Conservation (phyloP, 2,113 vertebrate species). For the Rallus limicola region DNA sequence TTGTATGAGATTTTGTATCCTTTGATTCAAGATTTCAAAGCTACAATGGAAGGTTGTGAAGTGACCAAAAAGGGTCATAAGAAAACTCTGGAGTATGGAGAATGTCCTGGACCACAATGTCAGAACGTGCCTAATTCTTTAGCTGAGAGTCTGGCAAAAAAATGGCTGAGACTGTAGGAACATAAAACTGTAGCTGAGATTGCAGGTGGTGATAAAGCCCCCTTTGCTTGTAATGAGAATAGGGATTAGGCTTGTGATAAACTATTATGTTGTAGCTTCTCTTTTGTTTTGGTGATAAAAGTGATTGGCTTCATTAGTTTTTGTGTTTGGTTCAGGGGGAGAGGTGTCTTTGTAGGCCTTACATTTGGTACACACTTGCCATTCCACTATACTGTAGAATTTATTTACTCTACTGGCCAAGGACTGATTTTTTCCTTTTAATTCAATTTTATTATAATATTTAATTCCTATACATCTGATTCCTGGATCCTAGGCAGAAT, state of each 20-base stretch:
- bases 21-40: slow-evolving; percentile 57
- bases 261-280: neutral
- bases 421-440: neutral
- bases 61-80: neutral
- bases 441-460: neutral
- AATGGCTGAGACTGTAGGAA: too few species aligned
- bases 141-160: neutral
- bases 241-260: neutral
- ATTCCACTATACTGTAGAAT: neutral
- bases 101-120: neutral
- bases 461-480: neutral
- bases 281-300: neutral
- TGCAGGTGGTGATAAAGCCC: neutral
- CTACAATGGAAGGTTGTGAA: neutral
- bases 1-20: slow-evolving; percentile 11
- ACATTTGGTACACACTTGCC: neutral
- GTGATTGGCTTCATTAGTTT: neutral
- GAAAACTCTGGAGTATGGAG: neutral
- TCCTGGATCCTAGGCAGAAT: neutral
- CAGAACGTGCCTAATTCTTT: neutral
- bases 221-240: neutral
- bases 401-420: neutral
- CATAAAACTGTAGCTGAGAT: too few species aligned
- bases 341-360: neutral
- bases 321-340: neutral